These are phyloP conservation scores for Aegotheles bennettii DNA, from an alignment of 2,113 vertebrate species.

Conservation along the genomic window DNA sequence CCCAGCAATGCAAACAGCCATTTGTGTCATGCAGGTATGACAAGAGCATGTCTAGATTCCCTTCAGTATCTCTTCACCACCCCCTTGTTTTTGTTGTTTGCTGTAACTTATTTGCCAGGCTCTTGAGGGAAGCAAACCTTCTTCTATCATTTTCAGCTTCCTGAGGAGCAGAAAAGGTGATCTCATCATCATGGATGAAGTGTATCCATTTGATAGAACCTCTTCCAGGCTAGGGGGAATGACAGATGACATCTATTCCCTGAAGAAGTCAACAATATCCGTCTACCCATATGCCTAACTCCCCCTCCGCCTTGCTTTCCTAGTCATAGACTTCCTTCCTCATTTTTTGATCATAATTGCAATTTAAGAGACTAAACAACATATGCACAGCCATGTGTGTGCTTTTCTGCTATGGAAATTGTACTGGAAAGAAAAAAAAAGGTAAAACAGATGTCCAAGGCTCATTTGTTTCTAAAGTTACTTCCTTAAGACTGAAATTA, in stretches of 20 bases:
- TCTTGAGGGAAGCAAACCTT: background rate
- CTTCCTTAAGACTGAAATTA: conserved; percentile 24
- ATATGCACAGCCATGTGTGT: conserved; percentile 52
- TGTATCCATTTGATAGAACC: conserved; percentile 1
- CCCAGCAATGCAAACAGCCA: background rate
- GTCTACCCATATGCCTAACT: background rate
- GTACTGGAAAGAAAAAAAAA: background rate
- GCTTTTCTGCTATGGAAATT: conserved; percentile 22
- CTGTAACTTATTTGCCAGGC: background rate
- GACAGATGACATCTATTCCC: conserved; percentile 37
- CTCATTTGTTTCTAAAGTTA: conserved; percentile 33
- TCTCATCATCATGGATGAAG: conserved; percentile 11
- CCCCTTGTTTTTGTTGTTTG: background rate
- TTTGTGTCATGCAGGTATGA: background rate
- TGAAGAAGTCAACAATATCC: background rate
- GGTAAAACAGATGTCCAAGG: conserved; percentile 43
- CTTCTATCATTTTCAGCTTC: background rate
- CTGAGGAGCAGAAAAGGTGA: conserved; percentile 20
- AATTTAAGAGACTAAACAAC: conserved; percentile 63
- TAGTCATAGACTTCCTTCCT: conserved; percentile 52
- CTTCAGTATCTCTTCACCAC: background rate
- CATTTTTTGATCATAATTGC: conserved; percentile 57
- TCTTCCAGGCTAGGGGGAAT: background rate
- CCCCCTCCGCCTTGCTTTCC: background rate
- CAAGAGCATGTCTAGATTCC: background rate